Evolutionary conservation across 2,888 invertebrate species (phyloP), one percentile per base, ranked within the genome.

Genomic region (Psylliodes chrysocephalus): DNA sequence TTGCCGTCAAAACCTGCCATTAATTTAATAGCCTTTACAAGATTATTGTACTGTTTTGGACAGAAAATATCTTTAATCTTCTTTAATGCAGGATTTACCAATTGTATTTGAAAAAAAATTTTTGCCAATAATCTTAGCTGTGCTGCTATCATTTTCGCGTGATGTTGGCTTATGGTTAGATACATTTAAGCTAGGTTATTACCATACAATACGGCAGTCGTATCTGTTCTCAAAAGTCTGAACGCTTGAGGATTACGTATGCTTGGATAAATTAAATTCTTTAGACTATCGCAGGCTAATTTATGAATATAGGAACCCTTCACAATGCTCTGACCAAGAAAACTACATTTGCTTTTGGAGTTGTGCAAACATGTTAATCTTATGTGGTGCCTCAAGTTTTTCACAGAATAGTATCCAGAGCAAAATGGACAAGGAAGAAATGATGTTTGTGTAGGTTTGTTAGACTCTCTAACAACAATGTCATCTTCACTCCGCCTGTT

Each of bases 391-490:
- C 47, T 4, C 14, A 47, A 10, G 4, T 25, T 47, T 15, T 47
- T 47, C 5, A 28, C 10, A 14, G 47, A 47, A 15, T 47, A 47
- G 10, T 47, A 47, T 8, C 47, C 47, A 25, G 2, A 4, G 14
- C 47, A 47, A 25, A 7, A 15, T 28, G 8, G 6, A 47, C 47
- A 47, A 12, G 47, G 47, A 14, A 47, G 4, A 47, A 25, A 47
- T 28, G 28, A 1, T 10, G 46, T 46, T 3, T 19, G 46, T 14
- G n/a, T 14, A 12, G 47, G 28, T 28, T 28, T 28, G 10, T 5
- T 47, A 4, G 25, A 28, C 1, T 28, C 15, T 47, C 28, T 25
- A 0, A 10, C 8, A 15, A 47, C 47, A 6, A 28, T 25, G 12
- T 15, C 1, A 14, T n/a, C 6, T n/a, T 25, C 14, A 33, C n/a